phyloP scores from a whole-genome alignment of 2,888 invertebrate species.

The Eudasyphora cyanicolor region DNA sequence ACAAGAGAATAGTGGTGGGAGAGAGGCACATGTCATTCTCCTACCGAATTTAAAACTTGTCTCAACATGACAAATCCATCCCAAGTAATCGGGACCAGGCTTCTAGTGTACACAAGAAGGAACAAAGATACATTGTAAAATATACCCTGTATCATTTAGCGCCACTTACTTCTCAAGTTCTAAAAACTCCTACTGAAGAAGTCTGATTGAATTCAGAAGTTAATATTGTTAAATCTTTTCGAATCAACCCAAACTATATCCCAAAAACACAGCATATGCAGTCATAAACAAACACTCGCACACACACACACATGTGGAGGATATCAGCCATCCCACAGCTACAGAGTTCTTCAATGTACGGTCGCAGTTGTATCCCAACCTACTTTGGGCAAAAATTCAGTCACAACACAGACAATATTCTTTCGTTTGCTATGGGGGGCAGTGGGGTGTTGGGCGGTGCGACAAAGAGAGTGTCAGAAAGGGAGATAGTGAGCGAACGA shows the following conservation, averaged over 20 bases:
- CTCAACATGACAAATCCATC: too few relatives aligned
- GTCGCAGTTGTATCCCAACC: constrained; percentile 23
- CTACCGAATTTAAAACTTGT: too few relatives aligned
- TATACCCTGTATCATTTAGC: too few relatives aligned
- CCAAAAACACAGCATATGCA: neutral
- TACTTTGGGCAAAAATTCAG: constrained; percentile 48
- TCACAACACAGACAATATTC: constrained; percentile 27
- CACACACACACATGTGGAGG: neutral
- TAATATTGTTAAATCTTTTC: neutral
- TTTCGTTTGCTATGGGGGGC: constrained; percentile 14
- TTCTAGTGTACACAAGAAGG: too few relatives aligned
- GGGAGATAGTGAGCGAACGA: constrained; percentile 48
- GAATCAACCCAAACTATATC: neutral
- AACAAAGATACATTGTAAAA: too few relatives aligned
- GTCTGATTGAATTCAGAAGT: neutral
- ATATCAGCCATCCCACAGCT: neutral
- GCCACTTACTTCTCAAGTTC: too few relatives aligned
- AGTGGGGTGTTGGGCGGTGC: neutral
- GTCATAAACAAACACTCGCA: neutral
- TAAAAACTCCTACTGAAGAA: too few relatives aligned
- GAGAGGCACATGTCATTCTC: too few relatives aligned
- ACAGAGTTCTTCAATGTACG: too few relatives aligned
- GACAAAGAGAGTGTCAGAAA: constrained; percentile 8
- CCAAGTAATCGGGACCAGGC: too few relatives aligned
- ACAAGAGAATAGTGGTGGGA: too few relatives aligned